phyloP scores from a whole-genome alignment of 2,888 invertebrate species.

The Papilio demoleus region DNA sequence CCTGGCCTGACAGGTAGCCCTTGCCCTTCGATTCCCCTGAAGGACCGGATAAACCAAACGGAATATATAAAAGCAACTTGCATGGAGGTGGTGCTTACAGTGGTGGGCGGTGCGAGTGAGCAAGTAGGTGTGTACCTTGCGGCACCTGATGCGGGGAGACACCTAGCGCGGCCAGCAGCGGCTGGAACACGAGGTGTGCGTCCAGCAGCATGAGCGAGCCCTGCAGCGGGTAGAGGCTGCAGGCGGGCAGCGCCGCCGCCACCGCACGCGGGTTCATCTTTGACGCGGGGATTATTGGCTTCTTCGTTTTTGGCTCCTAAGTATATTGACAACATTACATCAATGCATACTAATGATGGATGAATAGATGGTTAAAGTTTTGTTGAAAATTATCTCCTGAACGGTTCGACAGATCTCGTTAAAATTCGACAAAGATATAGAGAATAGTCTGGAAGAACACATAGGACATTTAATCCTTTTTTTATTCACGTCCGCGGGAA shows the following conservation, averaged over 20 bases:
- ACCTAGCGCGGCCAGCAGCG: constrained; percentile 93
- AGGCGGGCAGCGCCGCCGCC: constrained; percentile 80
- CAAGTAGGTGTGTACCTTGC: constrained; percentile 56
- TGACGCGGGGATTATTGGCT: constrained; percentile 78
- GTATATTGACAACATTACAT: background rate
- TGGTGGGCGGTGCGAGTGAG: background rate
- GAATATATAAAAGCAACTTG: too few species aligned
- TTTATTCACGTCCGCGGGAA: too few species aligned
- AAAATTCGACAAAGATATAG: too few species aligned
- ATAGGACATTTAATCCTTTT: too few species aligned
- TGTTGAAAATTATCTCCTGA: too few species aligned
- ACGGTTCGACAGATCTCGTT: too few species aligned
- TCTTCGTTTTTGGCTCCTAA: constrained; percentile 77
- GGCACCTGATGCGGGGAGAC: constrained; percentile 94
- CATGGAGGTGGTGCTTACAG: background rate
- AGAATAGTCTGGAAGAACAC: too few species aligned
- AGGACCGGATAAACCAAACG: background rate
- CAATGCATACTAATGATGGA: too few species aligned
- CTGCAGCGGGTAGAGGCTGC: constrained; percentile 89
- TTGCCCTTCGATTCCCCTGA: constrained; percentile 51
- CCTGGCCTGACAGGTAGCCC: constrained; percentile 29
- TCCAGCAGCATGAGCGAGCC: constrained; percentile 93
- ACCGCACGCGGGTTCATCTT: constrained; percentile 72
- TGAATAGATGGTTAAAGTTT: too few species aligned
- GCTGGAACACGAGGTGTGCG: constrained; percentile 97